Evolutionary conservation across 2,888 invertebrate genomes (phyloP).

Genomic region (Eilema sororculum): DNA sequence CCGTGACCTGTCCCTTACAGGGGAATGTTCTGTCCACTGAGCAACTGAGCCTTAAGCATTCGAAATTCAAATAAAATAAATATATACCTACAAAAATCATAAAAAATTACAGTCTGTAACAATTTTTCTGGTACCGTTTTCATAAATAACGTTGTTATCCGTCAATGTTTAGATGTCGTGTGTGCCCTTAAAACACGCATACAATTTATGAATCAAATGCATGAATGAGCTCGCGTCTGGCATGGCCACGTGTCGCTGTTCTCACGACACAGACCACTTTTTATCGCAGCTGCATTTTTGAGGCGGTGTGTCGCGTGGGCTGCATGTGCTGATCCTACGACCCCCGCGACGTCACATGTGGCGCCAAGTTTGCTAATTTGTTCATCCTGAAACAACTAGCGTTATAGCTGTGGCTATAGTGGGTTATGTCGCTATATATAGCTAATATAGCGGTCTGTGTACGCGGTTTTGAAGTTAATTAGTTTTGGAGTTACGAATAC

Average conservation of each 20-base stretch:
- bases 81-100: too few relatives aligned
- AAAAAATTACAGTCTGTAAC: background rate
- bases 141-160: constrained; percentile 14
- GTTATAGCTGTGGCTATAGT: too few relatives aligned
- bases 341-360: constrained; percentile 81
- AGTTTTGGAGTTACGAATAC: too few relatives aligned
- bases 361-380: constrained; percentile 81
- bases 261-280: constrained; percentile 80
- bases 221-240: constrained; percentile 79
- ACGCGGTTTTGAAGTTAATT: too few relatives aligned
- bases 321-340: constrained; percentile 78
- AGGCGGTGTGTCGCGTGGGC: constrained; percentile 77
- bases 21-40: too few relatives aligned
- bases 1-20: too few relatives aligned
- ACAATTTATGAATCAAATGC: constrained; percentile 85
- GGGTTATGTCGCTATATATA: constrained; percentile 20
- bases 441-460: background rate
- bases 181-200: constrained; percentile 62
- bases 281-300: constrained; percentile 76
- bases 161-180: constrained; percentile 43
- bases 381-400: constrained; percentile 68
- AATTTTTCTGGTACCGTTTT: background rate
- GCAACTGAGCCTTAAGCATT: too few relatives aligned
- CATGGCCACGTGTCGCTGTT: constrained; percentile 81
- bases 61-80: too few relatives aligned